Conservation (phyloP, 64 coral and sea anemone species). For the Anthopleura sola region DNA sequence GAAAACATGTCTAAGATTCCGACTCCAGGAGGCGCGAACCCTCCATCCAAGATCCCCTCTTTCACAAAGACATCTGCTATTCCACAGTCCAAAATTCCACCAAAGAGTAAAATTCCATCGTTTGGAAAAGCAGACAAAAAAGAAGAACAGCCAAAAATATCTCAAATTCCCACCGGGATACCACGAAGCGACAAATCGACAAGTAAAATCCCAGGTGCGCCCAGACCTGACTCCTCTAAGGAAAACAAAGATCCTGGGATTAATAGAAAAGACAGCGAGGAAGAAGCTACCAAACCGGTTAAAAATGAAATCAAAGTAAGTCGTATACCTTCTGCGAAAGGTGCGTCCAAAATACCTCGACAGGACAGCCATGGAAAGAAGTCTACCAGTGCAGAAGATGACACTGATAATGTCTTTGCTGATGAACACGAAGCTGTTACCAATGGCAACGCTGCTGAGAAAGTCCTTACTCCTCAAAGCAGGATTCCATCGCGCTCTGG, state of each 20-base stretch:
- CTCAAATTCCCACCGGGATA: constrained; percentile 29
- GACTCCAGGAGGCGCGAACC: constrained; percentile 18
- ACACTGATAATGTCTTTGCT: background rate
- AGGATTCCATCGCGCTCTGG: background rate
- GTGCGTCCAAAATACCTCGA: constrained; percentile 33
- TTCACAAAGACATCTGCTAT: constrained; percentile 11
- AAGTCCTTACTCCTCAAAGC: background rate
- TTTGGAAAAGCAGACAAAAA: constrained; percentile 32
- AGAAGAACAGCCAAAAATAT: constrained; percentile 17
- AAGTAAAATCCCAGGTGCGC: constrained; percentile 27
- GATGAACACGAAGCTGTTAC: constrained; percentile 16
- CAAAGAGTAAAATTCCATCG: constrained; percentile 60
- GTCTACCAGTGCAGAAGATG: background rate
- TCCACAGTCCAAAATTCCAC: constrained; percentile 23
- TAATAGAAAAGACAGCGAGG: background rate
- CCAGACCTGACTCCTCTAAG: constrained; percentile 47
- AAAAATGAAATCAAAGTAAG: constrained; percentile 19
- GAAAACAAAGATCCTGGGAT: constrained; percentile 58
- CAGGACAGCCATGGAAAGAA: constrained; percentile 35
- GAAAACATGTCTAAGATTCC: constrained; percentile 62
- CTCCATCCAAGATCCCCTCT: constrained; percentile 37
- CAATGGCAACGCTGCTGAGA: background rate
- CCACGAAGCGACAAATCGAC: constrained; percentile 20
- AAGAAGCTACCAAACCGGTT: constrained; percentile 20
- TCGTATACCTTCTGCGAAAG: constrained; percentile 49